Evolutionary conservation across 2,888 invertebrate species (phyloP).

Genomic region (Rhagophthalmus giganteus): DNA sequence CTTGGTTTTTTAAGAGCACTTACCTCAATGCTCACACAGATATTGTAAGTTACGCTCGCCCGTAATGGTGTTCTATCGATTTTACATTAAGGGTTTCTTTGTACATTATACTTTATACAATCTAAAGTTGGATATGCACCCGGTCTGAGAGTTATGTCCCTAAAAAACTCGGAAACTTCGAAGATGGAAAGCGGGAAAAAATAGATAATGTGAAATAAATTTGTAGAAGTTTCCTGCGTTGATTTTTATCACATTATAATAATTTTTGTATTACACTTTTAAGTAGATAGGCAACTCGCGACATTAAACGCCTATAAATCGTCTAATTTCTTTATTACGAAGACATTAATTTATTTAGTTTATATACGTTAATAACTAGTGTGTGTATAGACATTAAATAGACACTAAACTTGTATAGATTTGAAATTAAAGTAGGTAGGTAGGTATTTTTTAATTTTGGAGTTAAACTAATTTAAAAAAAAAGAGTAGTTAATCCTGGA

Average conservation of each 20-base stretch:
- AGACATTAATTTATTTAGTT: too few relatives aligned
- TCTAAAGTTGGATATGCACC: conserved; percentile 58
- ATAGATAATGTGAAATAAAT: conserved; percentile 58
- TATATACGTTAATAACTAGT: too few relatives aligned
- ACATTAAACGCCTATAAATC: too few relatives aligned
- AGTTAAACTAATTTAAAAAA: too few relatives aligned
- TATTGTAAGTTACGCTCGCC: conserved; percentile 45
- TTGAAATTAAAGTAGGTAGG: too few relatives aligned
- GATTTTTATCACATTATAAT: conserved; percentile 56
- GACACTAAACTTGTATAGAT: too few relatives aligned
- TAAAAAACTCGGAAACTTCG: conserved; percentile 47
- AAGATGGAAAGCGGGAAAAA: conserved; percentile 54
- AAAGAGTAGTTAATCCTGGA: too few relatives aligned
- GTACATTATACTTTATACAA: conserved; percentile 59
- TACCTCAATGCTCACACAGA: conserved; percentile 25
- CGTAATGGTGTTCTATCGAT: conserved; percentile 58
- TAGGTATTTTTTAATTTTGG: too few relatives aligned
- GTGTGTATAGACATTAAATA: too few relatives aligned
- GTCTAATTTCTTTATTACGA: too few relatives aligned
- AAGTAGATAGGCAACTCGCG: conserved; percentile 4
- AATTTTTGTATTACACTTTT: conserved; percentile 35
- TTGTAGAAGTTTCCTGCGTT: conserved; percentile 51
- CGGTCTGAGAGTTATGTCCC: conserved; percentile 54
- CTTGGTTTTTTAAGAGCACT: conserved; percentile 19
- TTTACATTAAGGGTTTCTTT: conserved; percentile 59